Conservation (phyloP, 2,888 invertebrate species). For the Acrobasis consociella region DNA sequence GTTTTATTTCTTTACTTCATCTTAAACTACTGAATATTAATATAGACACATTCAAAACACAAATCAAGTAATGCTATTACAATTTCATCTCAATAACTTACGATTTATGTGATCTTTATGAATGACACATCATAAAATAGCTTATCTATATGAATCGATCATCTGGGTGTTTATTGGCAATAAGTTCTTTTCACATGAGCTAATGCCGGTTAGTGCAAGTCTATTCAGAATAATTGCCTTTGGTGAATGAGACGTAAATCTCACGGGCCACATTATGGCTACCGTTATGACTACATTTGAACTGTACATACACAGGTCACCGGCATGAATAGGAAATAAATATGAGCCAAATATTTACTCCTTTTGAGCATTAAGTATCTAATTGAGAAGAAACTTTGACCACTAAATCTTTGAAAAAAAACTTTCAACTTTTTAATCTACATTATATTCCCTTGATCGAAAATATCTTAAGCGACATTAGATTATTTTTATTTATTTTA, state of each 20-base stretch:
- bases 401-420: too few relatives aligned
- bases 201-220: slow-evolving; percentile 24
- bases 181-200: slow-evolving; percentile 33
- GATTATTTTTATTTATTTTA: too few relatives aligned
- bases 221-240: slow-evolving; percentile 31
- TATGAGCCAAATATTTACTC: slow-evolving; percentile 20
- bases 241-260: slow-evolving; percentile 31
- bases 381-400: too few relatives aligned
- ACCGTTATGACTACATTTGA: slow-evolving; percentile 46
- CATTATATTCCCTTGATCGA: too few relatives aligned
- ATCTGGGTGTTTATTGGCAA: slow-evolving; percentile 39
- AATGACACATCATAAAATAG: slow-evolving; percentile 6
- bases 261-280: slow-evolving; percentile 30
- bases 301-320: slow-evolving; percentile 51
- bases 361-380: background rate
- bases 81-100: background rate
- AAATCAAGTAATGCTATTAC: background rate
- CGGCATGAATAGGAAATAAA: slow-evolving; percentile 26
- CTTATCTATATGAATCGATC: slow-evolving; percentile 31
- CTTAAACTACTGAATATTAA: background rate
- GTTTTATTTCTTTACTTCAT: background rate
- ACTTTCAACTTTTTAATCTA: too few relatives aligned
- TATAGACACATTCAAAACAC: background rate
- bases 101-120: slow-evolving; percentile 1
- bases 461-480: too few relatives aligned